phyloP scores from a whole-genome alignment of 2,113 vertebrate species.

The Phodopus roborovskii region DNA sequence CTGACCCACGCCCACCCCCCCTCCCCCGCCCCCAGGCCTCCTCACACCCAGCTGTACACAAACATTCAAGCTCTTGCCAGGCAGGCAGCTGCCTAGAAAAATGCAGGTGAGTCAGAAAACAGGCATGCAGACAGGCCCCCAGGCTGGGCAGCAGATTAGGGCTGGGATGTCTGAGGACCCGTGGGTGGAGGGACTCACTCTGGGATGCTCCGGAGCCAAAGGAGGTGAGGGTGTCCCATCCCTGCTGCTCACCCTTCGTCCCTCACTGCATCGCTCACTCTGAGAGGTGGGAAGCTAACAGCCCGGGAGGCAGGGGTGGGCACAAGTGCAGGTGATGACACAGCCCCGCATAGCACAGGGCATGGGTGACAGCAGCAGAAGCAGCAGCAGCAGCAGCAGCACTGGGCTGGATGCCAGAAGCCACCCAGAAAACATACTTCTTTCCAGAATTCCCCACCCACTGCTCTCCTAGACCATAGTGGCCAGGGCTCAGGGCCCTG shows the following conservation, averaged over 20 bases:
- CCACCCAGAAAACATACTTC: constrained; percentile 44
- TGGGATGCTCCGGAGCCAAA: not conserved
- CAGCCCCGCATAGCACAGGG: constrained; percentile 46
- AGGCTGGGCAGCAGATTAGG: not conserved
- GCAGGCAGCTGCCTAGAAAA: constrained; percentile 45
- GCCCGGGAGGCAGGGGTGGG: not conserved
- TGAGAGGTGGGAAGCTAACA: not conserved
- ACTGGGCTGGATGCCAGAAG: not conserved
- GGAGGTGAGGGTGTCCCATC: not conserved
- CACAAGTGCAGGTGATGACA: constrained; percentile 58
- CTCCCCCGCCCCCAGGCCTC: not conserved
- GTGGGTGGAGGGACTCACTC: not conserved
- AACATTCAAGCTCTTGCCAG: not conserved
- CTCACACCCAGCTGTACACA: not conserved
- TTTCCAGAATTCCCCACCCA: not conserved
- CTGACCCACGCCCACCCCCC: too few relatives aligned
- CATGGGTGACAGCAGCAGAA: not conserved
- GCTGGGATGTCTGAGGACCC: not conserved
- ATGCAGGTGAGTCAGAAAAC: constrained; percentile 55
- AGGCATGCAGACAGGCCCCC: constrained; percentile 19
- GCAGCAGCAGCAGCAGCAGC: not conserved
- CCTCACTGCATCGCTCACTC: not conserved
- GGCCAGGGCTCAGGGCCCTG: not conserved
- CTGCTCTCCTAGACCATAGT: not conserved
- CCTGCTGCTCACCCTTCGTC: not conserved